These are phyloP conservation scores for Drosophila tripunctata DNA, from an alignment of 2,888 invertebrate genomes.

Conservation along the genomic window DNA sequence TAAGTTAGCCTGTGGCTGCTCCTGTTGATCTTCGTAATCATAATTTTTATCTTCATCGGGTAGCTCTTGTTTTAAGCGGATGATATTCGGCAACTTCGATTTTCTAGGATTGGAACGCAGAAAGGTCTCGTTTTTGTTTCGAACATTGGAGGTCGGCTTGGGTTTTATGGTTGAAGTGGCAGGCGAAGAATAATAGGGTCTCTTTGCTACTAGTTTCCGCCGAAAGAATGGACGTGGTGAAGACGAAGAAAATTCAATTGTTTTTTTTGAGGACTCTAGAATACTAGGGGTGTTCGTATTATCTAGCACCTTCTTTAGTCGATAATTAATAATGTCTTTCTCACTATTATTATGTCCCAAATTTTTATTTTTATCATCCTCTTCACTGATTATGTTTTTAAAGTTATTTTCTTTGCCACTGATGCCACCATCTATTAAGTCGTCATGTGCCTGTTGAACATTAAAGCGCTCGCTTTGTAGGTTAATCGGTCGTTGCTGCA, in stretches of 20 bases:
- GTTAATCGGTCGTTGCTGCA: constrained; percentile 33
- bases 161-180: constrained; percentile 42
- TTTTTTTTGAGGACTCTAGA: neutral
- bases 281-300: constrained; percentile 33
- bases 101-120: constrained; percentile 64
- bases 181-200: constrained; percentile 69
- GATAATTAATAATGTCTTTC: no score
- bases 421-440: constrained; percentile 45
- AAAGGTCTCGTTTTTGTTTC: constrained; percentile 66
- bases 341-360: no score
- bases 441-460: constrained; percentile 53
- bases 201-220: constrained; percentile 75
- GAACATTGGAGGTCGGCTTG: constrained; percentile 36
- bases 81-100: constrained; percentile 58
- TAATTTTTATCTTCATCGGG: constrained; percentile 9
- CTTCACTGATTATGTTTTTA: constrained; percentile 1
- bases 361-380: no score
- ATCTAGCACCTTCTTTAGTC: no score
- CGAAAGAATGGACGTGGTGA: constrained; percentile 61
- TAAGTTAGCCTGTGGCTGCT: constrained; percentile 39
- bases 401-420: constrained; percentile 33
- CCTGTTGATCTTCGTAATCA: constrained; percentile 44
- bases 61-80: constrained; percentile 65
- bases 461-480: constrained; percentile 63
- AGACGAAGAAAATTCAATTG: constrained; percentile 1